Evolutionary conservation across 2,888 invertebrate species (phyloP).

Genomic region (Scaptomyza reducta): DNA sequence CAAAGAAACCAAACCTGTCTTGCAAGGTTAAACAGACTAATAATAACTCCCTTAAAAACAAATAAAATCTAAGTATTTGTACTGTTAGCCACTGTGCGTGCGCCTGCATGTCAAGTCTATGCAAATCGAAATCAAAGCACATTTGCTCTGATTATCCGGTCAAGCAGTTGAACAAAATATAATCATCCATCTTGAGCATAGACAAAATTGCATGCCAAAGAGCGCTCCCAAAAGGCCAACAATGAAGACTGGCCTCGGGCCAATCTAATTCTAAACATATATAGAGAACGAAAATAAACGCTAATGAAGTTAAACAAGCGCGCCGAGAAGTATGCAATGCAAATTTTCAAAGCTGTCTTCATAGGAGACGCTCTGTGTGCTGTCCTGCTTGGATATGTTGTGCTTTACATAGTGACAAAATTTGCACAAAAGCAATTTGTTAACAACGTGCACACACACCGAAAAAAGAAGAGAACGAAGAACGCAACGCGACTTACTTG

Average conservation of each 20-base stretch:
- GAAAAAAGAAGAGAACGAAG: slow-evolving; percentile 13
- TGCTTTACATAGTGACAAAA: slow-evolving; percentile 58
- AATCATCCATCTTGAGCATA: slow-evolving; percentile 35
- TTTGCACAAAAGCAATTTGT: slow-evolving; percentile 78
- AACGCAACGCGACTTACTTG: slow-evolving; percentile 54
- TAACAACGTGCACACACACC: slow-evolving; percentile 43
- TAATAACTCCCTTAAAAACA: too few species aligned
- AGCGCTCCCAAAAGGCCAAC: slow-evolving; percentile 16
- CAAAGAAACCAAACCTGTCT: slow-evolving; percentile 42
- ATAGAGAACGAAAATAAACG: slow-evolving; percentile 25
- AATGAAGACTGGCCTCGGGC: slow-evolving; percentile 30
- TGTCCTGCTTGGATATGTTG: slow-evolving; percentile 31
- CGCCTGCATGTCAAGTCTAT: background rate
- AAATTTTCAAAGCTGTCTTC: slow-evolving; percentile 38
- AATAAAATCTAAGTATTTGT: too few species aligned
- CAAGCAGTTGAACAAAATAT: slow-evolving; percentile 56
- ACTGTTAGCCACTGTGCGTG: slow-evolving; percentile 33
- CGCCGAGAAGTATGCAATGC: slow-evolving; percentile 43
- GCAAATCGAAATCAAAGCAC: slow-evolving; percentile 40
- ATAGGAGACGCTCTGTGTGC: slow-evolving; percentile 1
- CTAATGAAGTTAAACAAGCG: slow-evolving; percentile 66
- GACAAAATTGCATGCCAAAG: slow-evolving; percentile 47
- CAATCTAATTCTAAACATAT: slow-evolving; percentile 28
- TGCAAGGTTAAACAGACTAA: slow-evolving; percentile 21
- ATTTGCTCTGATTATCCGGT: slow-evolving; percentile 77